These are phyloP conservation scores for Virgularia gustaviana DNA, from an alignment of 92 coral and sea anemone species.

Conservation along the genomic window DNA sequence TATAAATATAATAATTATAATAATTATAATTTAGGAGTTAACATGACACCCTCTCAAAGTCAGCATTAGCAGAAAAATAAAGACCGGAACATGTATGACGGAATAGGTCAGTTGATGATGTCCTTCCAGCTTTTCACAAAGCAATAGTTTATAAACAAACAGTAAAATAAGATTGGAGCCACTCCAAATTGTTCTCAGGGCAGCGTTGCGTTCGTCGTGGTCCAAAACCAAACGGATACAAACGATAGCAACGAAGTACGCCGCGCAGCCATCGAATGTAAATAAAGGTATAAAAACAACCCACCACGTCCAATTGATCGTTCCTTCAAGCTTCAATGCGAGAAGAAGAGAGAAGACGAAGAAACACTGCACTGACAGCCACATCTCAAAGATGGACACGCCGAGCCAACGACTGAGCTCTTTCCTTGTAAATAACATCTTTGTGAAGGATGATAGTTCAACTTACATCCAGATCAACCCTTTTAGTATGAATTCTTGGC, in stretches of 20 bases:
- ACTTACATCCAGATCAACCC: not conserved
- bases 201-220: constrained; percentile 78
- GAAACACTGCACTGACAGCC: constrained; percentile 70
- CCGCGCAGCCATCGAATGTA: constrained; percentile 89
- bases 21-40: constrained; percentile 38
- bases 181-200: constrained; percentile 89
- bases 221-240: constrained; percentile 77
- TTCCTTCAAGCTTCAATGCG: constrained; percentile 76
- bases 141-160: constrained; percentile 65
- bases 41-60: constrained; percentile 90
- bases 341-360: constrained; percentile 78
- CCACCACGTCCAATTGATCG: constrained; percentile 81
- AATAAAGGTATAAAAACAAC: constrained; percentile 83
- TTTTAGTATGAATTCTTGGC: no score
- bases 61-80: constrained; percentile 70
- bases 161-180: constrained; percentile 52
- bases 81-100: constrained; percentile 82
- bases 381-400: constrained; percentile 85
- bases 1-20: not conserved
- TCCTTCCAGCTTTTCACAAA: constrained; percentile 78
- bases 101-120: constrained; percentile 57
- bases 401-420: constrained; percentile 95
- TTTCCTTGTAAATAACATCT: constrained; percentile 56
- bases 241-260: constrained; percentile 87
- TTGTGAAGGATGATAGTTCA: constrained; percentile 37